Conservation (phyloP, 2,888 invertebrate genomes). For the Archips xylosteana region DNA sequence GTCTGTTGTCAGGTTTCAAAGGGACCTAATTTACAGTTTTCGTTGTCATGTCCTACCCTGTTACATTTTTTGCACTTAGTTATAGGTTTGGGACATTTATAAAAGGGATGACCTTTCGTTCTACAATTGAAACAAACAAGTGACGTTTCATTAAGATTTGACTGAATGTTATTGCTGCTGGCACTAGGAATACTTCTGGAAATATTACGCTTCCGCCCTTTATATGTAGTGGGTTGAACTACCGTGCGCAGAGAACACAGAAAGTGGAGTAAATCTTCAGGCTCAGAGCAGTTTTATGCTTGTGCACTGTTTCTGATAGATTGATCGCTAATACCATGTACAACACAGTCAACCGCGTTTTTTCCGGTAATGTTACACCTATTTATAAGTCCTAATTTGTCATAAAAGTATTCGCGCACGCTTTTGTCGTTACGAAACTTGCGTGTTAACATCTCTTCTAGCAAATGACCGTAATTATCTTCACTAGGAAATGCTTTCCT, state of each 20-base stretch:
- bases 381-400: slow-evolving; percentile 42
- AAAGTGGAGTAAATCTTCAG: too few species aligned
- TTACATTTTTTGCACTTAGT: not conserved
- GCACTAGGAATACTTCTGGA: too few species aligned
- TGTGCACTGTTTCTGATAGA: slow-evolving; percentile 20
- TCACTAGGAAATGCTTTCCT: slow-evolving; percentile 44
- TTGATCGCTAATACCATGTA: slow-evolving; percentile 41
- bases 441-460: slow-evolving; percentile 44
- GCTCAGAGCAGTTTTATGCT: too few species aligned
- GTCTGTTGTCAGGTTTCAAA: not conserved
- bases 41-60: not conserved
- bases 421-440: slow-evolving; percentile 37
- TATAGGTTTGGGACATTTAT: not conserved
- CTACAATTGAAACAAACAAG: not conserved
- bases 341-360: slow-evolving; percentile 48
- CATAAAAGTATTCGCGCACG: slow-evolving; percentile 44
- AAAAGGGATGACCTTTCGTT: not conserved
- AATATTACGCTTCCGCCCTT: too few species aligned
- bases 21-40: not conserved
- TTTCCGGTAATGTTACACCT: slow-evolving; percentile 42
- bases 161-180: too few species aligned
- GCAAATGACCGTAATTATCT: slow-evolving; percentile 44
- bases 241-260: too few species aligned
- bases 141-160: not conserved
- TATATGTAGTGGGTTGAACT: too few species aligned